A percentile compares a stretch with the other conserved stretches of the same genome.
Conservation (phyloP, 2,888 invertebrate species). For the Leptothorax acervorum region DNA sequence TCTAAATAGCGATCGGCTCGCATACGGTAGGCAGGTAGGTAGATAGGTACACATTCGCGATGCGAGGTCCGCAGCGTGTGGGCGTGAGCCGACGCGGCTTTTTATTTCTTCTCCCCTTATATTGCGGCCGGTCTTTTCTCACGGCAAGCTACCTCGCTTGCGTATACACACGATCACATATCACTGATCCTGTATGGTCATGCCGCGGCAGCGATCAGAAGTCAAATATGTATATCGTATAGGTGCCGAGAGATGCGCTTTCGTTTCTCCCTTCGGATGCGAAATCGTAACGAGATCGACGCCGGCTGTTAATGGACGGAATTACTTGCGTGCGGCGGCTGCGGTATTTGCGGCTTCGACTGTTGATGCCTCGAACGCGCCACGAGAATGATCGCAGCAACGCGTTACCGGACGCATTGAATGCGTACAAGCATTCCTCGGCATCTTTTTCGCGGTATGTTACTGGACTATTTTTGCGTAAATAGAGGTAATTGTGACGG, state of each 20-base stretch:
- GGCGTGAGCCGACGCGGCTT: conserved; percentile 61
- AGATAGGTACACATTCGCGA: conserved; percentile 48
- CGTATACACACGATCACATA: conserved; percentile 5
- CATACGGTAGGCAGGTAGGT: conserved; percentile 59
- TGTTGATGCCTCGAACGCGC: conserved; percentile 14
- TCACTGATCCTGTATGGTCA: not conserved
- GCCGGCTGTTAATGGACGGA: conserved; percentile 29
- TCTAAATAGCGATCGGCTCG: conserved; percentile 73
- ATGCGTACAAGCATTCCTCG: not conserved
- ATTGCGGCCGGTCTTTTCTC: conserved; percentile 64
- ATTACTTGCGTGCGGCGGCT: conserved; percentile 16
- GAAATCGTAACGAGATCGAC: conserved; percentile 43
- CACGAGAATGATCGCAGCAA: conserved; percentile 8
- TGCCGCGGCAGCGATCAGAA: not conserved
- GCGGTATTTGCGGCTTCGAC: conserved; percentile 22
- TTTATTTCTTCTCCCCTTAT: conserved; percentile 38
- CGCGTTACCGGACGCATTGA: not conserved
- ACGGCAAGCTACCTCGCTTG: conserved; percentile 54
- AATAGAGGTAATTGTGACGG: not conserved
- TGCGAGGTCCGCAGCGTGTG: conserved; percentile 53
- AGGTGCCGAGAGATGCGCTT: not conserved
- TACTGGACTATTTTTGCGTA: not conserved
- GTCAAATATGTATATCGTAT: not conserved
- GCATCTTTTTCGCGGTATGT: not conserved
- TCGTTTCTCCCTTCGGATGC: not conserved